These are phyloP conservation scores for Morpho deidamia DNA, from an alignment of 2,888 invertebrate species.

Conservation along the genomic window DNA sequence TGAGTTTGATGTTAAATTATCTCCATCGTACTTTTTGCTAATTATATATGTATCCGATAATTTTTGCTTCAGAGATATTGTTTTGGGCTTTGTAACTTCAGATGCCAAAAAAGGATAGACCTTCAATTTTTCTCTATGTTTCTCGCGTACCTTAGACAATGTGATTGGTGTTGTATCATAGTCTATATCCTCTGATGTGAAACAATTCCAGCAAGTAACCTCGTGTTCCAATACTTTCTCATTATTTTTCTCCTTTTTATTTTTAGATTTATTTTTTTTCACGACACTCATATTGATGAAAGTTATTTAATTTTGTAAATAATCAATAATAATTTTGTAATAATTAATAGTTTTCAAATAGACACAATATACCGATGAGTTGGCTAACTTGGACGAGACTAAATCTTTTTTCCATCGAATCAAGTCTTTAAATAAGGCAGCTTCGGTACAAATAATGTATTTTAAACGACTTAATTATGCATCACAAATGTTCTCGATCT, in stretches of 20 bases:
- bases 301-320: background rate
- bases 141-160: conserved; percentile 46
- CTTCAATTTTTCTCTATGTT: conserved; percentile 51
- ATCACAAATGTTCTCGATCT: conserved; percentile 36
- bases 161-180: conserved; percentile 38
- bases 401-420: conserved; percentile 36
- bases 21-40: conserved; percentile 52
- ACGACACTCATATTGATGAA: conserved; percentile 24
- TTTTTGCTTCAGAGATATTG: conserved; percentile 57
- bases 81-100: conserved; percentile 54
- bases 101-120: conserved; percentile 57
- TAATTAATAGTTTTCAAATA: conserved; percentile 14
- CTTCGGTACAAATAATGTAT: conserved; percentile 42
- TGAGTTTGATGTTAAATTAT: conserved; percentile 25
- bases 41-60: conserved; percentile 51
- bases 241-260: conserved; percentile 27
- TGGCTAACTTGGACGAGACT: conserved; percentile 33
- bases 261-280: conserved; percentile 22
- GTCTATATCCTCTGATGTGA: conserved; percentile 39
- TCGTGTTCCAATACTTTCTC: conserved; percentile 32
- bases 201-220: conserved; percentile 63
- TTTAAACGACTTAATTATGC: conserved; percentile 53
- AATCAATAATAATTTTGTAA: too few relatives aligned
- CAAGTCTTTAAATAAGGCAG: conserved; percentile 47
- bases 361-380: conserved; percentile 26